Base-by-base conservation (phyloP, 2,113 vertebrate genomes). In the Empidonax traillii region DNA sequence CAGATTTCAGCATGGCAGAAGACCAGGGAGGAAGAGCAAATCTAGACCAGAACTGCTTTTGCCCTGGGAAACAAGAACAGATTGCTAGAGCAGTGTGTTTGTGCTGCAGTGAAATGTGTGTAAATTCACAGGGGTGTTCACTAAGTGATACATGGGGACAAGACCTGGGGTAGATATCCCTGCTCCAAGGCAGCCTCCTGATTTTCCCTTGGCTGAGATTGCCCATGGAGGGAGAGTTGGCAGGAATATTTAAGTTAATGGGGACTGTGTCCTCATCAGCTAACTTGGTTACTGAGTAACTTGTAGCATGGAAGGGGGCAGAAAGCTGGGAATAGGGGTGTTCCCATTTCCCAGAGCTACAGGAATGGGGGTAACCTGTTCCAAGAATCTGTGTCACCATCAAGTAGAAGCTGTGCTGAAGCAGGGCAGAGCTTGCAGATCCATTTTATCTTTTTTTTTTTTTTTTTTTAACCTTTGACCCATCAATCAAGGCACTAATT, bases 101-200 rank as follows among this genome's bases (percentile, higher is more conserved):
- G 0, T 74, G 61, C 76, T 68, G 35, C 67, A 59, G 43, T 27
- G 33, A 78, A 81, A 28, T 3, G 19, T 20, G 8, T 21, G 3
- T 11, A 7, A 39, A 22, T 30, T 62, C 58, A 9, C 16, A 14
- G 58, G 33, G 46, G 46, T 12, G 4, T 22, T 82, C 37, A 4
- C 8, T 2, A 14, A 10, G n/a, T 0, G 4, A 33, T 25, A 21
- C 3, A 2, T 0, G 6, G 5, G 43, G 56, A 37, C 39, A 44
- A 8, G 43, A 22, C 24, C n/a, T 63, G 24, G 25, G 21, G 12
- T 1, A 6, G 71, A 23, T 46, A 23, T 9, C 35, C 27, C 33
- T 69, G 39, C 30, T 6, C 33, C 30, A 37, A n/a, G 35, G 37
- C 8, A 56, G 67, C 41, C 15, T 9, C 18, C 25, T 61, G 78